Base-by-base conservation (phyloP, 2,888 invertebrate species). In the Mystacides longicornis region DNA sequence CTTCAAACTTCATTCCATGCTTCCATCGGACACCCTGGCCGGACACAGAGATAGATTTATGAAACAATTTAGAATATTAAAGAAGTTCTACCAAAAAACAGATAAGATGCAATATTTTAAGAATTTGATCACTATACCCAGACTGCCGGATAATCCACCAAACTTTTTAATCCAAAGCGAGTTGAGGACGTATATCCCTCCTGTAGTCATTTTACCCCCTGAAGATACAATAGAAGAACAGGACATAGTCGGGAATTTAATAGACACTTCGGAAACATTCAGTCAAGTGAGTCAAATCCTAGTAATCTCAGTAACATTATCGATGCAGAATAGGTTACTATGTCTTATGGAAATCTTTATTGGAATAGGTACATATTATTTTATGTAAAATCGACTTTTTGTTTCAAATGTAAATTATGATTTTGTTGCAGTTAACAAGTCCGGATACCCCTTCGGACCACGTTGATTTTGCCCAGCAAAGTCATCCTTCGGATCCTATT, bases 81-180 rank as follows among this genome's bases (percentile, higher is more conserved):
- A 93, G 69, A 81, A 85, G 62, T 99, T 99, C 76, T 99, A 98
- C 72, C 86, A 89, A 66, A 92, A 87, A 68, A 90, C 95, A 11
- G 87, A 89, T 66, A 94, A 89, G 64, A 80, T 98, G 63, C 99
- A 99, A 72, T 99, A 99, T 77, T 99, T 98, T 74, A 91, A 94
- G 67, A 92, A 93, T 70, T 80, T 99, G 48, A 92, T 99, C 58
- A 89, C 91, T 52, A 87, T 98, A 63, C 97, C 98, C 2, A 82
- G 87, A 37, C 75, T 99, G 66, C 97, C 98, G 2, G 87, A 93
- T 74, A 85, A 86, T 65, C 93, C 97, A 56, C 99, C 98, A 0
- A 98, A 99, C 73, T 98, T 99, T 75, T 77, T 94, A 61, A 82
- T 89, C 60, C 86, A 93, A 77, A 87, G 94, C 47, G 97, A 97